Base-by-base conservation (phyloP, 2,888 invertebrate species). In the Tetheella fluctuosa region DNA sequence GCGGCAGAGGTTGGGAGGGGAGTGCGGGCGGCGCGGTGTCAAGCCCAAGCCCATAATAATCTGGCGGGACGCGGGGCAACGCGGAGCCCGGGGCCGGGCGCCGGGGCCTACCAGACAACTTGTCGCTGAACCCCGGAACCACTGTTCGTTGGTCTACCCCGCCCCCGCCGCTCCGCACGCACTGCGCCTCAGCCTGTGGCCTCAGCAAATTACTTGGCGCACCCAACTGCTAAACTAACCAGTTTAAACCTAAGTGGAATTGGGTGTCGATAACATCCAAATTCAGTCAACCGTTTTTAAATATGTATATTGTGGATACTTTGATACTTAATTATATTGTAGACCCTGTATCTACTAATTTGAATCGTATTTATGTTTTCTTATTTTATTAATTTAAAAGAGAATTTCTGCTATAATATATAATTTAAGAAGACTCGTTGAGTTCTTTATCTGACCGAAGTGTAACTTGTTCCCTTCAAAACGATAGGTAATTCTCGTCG, bases 41-140 rank as follows among this genome's bases (percentile, higher is more conserved):
- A 85, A 80, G 84, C 82, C 80, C 83, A 81, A 80, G 84, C 82
- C 80, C 83, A 81, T 87, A 83, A 82, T 81, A 85, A 79, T 77
- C 73, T 71, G 66, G 68, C 65, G 70, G 63, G 68, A 67, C 59
- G 67, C 66, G 70, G 61, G 67, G 64, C 58, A 67, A 67, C 59
- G 67, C 67, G 70, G 61, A 67, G 64, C 58, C 65, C 66, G 70
- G 60, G 69, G 65, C 77, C 76, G 75, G 65, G 70, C 64, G 70
- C 69, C 70, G 70, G 79, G 83, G 84, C 85, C 81, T 80, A 86
- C 90, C 89, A 93, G 93, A 93, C 93, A 91, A 91, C 85, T 90
- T 89, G 92, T 91, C 92, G 91, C 91, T 89, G 85, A 76, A 79
- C 81, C 80, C 78, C 76, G 79, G 77, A 75, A 74, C 75, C 79